Base-by-base conservation (phyloP, 2,888 invertebrate species). In the Eudemis profundana region DNA sequence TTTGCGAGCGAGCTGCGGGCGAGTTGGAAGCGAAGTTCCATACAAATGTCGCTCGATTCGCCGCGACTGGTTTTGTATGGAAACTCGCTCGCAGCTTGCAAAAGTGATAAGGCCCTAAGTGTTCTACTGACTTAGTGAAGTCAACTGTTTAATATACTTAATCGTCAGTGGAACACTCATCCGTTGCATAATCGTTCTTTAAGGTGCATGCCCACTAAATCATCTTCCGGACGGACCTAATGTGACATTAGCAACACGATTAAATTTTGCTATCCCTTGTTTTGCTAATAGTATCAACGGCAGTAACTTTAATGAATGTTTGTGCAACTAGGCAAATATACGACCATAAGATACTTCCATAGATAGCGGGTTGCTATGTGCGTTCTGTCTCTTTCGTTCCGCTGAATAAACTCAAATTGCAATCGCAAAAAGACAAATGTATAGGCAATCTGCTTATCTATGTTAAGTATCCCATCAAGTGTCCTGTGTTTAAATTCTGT, bases 41-140 rank as follows among this genome's bases (percentile, higher is more conserved):
- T n/a, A n/a, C n/a, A n/a, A n/a, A n/a, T n/a, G n/a, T n/a, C n/a
- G n/a, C n/a, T n/a, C n/a, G n/a, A n/a, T n/a, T n/a, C n/a, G n/a
- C n/a, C n/a, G n/a, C n/a, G n/a, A n/a, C n/a, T n/a, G n/a, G n/a
- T n/a, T n/a, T n/a, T n/a, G n/a, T n/a, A n/a, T n/a, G n/a, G n/a
- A n/a, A n/a, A n/a, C n/a, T n/a, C n/a, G n/a, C n/a, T n/a, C n/a
- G n/a, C n/a, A n/a, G n/a, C n/a, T n/a, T n/a, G n/a, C n/a, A n/a
- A n/a, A n/a, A n/a, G n/a, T n/a, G n/a, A n/a, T n/a, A n/a, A n/a
- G n/a, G n/a, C n/a, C n/a, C n/a, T n/a, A n/a, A 53, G 53, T 53
- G 53, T 21, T 40, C 7, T 17, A 23, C 23, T 15, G 53, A 53
- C 15, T 23, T 53, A 53, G 53, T 40, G 14, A 40, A 53, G 40